Base-by-base conservation (phyloP, 2,113 vertebrate genomes). In the Piaya cayana region DNA sequence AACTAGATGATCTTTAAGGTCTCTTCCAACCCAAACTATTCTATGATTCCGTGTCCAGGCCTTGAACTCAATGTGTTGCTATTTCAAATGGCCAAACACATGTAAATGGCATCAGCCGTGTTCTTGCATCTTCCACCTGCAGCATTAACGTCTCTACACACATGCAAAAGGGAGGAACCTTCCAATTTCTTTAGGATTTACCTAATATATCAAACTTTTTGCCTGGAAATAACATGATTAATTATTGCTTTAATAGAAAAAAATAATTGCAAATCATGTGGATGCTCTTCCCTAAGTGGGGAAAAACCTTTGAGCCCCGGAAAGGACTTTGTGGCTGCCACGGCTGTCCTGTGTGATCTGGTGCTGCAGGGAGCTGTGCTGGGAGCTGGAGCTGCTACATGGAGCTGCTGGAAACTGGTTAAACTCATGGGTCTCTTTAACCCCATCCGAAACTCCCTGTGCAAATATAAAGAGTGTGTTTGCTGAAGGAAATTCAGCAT, bases 101-200 rank as follows among this genome's bases (percentile, higher is more conserved):
- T 0, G 1, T 13, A 32, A 88, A 76, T 3, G 1, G 14, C 71
- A 58, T 26, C 3, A 2, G 6, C n/a, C 62, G 5, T 30, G 19
- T 13, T 78, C 27, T 7, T 1, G 1, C 23, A 47, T 22, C 83
- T 72, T 59, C 32, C 3, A 2, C 8, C 45, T 60, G 83, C 76
- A 88, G 76, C 71, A 58, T 53, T 69, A 25, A 43, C 26, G 0
- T 2, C 63, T 32, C 91, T 19, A 19, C 20, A 5, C 0, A 0
- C 0, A 0, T 20, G 25, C 4, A 3, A 69, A 86, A n/a, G 22
- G 32, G 17, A 91, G 43, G 45, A 53, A 43, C 19, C 17, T 8
- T 36, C 74, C 62, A 2, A 1, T 60, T 78, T 58, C 74, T 80
- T 82, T n/a, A 68, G 36, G 65, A 25, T 95, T 64, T 95, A 77